Evolutionary conservation across 2,888 invertebrate genomes (phyloP), one percentile per base, ranked within the genome.

Genomic region (Neocrepidodera transversa): DNA sequence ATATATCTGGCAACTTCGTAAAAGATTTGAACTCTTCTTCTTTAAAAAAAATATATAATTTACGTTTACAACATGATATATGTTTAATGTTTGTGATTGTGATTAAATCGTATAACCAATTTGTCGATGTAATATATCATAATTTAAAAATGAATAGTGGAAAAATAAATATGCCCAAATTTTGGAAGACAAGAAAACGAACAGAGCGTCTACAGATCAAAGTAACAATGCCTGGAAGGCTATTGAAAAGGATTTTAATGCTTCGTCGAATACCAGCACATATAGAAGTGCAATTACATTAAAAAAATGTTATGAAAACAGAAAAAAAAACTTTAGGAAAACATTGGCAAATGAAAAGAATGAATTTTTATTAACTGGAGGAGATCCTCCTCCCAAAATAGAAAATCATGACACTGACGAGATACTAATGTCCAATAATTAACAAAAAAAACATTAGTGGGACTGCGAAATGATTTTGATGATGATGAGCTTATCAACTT

Each of bases 271-370:
- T 40, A 49, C 32, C 32, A 35, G 11, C 11, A 32, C 32, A 10
- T 42, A 36, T 38, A 52, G 40, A 14, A 52, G 17, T 40, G 40
- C 40, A 5, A 23, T n/a, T 52, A 42, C 20, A 42, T 52, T 42
- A 23, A 42, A 42, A 23, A 52, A 52, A 26, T 42, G 42, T 26
- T 42, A 42, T 16, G 52, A 40, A 8, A 53, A 43, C 42, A 14
- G 28, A 10, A 53, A 53, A 42, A 53, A 42, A 17, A 17, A 53
- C 11, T 10, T 42, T 1, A 18, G 52, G 28, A 42, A 52, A 40
- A 30, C 26, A 7, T 52, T 52, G 23, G 42, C 52, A 11, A 26
- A 49, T 35, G 49, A 49, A 49, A 11, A n/a, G 16, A 49, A 16
- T 13, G 14, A 49, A 49, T 14, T 28, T 30, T 13, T 49, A 14